Percentiles rank a stretch among this genome's conserved stretches.
Conservation (phyloP, 2,113 vertebrate species). For the Paramormyrops kingsleyae region DNA sequence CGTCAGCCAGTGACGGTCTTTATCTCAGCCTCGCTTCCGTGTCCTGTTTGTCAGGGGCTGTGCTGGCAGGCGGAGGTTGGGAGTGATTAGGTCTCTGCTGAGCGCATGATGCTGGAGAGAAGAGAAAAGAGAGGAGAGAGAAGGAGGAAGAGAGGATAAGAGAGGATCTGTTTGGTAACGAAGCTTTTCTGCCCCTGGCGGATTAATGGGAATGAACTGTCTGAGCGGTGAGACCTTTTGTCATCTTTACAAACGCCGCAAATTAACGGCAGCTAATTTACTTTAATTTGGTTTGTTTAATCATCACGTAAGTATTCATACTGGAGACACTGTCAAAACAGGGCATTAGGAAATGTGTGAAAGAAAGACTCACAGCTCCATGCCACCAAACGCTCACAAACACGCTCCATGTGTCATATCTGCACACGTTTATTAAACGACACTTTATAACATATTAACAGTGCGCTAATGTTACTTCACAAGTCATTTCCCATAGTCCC, state of each 20-base stretch:
- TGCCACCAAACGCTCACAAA: neutral
- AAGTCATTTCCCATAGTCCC: neutral
- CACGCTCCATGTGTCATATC: neutral
- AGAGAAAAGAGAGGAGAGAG: neutral
- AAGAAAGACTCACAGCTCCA: neutral
- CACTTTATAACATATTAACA: neutral
- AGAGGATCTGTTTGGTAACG: neutral
- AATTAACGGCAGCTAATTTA: constrained; percentile 6
- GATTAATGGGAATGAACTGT: neutral
- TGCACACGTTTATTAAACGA: neutral
- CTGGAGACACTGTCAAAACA: constrained; percentile 8
- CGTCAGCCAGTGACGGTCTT: constrained; percentile 63
- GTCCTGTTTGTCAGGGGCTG: constrained; percentile 57
- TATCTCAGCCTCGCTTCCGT: constrained; percentile 69
- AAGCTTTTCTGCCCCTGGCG: neutral
- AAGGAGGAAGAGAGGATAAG: neutral
- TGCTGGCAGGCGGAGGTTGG: constrained; percentile 67
- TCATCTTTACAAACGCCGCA: constrained; percentile 11
- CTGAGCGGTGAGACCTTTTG: neutral
- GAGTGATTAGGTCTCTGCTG: constrained; percentile 61
- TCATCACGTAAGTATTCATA: constrained; percentile 4
- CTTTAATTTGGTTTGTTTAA: constrained; percentile 2
- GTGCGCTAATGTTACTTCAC: neutral
- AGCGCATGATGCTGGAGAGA: constrained; percentile 25
- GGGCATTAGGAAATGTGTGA: neutral